phyloP scores from a whole-genome alignment of 2,113 vertebrate species.

The Lampris incognitus region DNA sequence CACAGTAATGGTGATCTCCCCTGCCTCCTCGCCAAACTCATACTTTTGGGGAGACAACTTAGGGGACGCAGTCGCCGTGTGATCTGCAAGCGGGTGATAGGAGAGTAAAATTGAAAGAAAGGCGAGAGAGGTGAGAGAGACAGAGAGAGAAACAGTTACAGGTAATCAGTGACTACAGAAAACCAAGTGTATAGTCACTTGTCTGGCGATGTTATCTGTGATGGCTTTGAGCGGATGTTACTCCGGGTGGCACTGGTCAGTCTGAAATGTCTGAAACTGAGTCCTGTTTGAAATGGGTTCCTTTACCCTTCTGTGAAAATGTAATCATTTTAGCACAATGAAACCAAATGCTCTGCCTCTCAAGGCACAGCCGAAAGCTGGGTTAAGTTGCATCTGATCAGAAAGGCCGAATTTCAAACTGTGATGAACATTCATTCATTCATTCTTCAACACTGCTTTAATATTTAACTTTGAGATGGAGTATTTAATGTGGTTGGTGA shows the following conservation, averaged over 20 bases:
- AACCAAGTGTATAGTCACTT: constrained; percentile 1
- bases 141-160: background rate
- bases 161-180: background rate
- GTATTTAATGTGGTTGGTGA: too few species aligned
- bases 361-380: background rate
- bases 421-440: too few species aligned
- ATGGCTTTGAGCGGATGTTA: background rate
- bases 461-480: too few species aligned
- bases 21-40: constrained; percentile 86
- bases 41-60: constrained; percentile 85
- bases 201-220: background rate
- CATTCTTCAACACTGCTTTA: too few species aligned
- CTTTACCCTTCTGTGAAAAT: background rate
- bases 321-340: background rate
- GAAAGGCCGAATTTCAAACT: too few species aligned
- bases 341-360: constrained; percentile 4
- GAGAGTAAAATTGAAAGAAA: background rate
- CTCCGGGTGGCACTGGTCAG: background rate
- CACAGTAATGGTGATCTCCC: constrained; percentile 76
- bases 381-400: too few species aligned
- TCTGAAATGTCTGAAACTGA: background rate
- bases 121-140: background rate
- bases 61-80: constrained; percentile 83
- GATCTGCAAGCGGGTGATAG: constrained; percentile 66
- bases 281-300: background rate